Evolutionary conservation across 1,140 invertebrate species (phyloP).

Genomic region (Hydropsyche tenuis): DNA sequence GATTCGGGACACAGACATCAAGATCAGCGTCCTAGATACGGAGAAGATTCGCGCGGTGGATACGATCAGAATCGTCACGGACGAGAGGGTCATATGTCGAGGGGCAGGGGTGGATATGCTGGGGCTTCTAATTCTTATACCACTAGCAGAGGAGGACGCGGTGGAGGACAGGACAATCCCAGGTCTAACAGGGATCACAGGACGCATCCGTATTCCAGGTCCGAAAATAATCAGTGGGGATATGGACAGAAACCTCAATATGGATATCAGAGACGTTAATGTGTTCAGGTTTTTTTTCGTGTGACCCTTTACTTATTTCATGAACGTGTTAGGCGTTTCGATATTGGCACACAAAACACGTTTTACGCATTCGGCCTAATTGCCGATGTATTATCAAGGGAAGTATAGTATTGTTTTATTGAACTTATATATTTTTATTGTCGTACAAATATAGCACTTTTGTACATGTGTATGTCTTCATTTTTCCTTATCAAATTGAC

Average conservation of each 20-base stretch:
- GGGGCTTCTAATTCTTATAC: background rate
- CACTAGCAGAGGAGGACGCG: background rate
- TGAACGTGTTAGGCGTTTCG: too few species aligned
- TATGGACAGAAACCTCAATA: constrained; percentile 27
- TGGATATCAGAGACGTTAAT: constrained; percentile 38
- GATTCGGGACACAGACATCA: background rate
- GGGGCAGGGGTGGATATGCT: background rate
- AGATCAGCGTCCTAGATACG: background rate
- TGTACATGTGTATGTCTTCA: too few species aligned
- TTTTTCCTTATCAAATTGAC: too few species aligned
- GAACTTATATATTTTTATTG: background rate
- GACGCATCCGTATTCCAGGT: constrained; percentile 25
- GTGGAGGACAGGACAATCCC: constrained; percentile 10
- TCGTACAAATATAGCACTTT: too few species aligned
- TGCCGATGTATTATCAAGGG: too few species aligned
- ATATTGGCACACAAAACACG: too few species aligned
- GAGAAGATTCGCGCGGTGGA: too few species aligned
- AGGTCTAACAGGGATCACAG: constrained; percentile 1
- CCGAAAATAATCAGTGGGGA: constrained; percentile 29
- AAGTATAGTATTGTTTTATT: background rate
- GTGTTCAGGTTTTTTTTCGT: background rate
- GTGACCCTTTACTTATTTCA: too few species aligned
- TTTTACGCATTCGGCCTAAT: too few species aligned
- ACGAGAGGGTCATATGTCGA: background rate
- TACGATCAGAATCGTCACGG: constrained; percentile 15